Conservation (phyloP, 1,140 invertebrate genomes). For the Drosophila setifemur region DNA sequence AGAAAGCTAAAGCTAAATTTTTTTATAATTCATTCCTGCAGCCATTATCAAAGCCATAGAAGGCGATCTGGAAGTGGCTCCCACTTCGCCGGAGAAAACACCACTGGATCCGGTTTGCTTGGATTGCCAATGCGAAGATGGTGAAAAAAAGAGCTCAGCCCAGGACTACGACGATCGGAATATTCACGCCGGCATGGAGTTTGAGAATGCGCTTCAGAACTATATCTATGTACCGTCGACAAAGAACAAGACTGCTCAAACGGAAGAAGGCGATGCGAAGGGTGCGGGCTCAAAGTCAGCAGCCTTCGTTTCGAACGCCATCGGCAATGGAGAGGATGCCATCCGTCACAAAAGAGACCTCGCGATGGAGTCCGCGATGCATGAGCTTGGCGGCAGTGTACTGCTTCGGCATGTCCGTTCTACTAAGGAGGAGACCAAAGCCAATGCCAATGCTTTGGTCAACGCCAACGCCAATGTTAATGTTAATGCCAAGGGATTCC, state of each 20-base stretch:
- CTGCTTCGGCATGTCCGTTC: conserved; percentile 57
- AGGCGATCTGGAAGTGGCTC: conserved; percentile 4
- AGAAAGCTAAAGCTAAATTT: too few relatives aligned
- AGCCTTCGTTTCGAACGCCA: conserved; percentile 28
- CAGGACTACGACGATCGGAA: conserved; percentile 7
- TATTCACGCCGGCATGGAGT: conserved; percentile 50
- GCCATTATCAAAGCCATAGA: conserved; percentile 84
- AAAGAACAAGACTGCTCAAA: not conserved
- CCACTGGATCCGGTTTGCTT: not conserved
- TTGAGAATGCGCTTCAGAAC: conserved; percentile 78
- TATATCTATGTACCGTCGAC: conserved; percentile 64
- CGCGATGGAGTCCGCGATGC: not conserved
- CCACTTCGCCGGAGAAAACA: not conserved
- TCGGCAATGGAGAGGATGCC: conserved; percentile 1
- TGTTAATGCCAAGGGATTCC: too few relatives aligned
- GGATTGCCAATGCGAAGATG: conserved; percentile 53
- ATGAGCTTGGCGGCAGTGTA: conserved; percentile 34
- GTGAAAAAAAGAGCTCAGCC: not conserved
- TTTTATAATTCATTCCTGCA: not conserved
- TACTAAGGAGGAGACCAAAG: not conserved
- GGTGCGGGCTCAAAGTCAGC: not conserved
- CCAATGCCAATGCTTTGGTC: too few relatives aligned
- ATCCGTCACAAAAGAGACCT: conserved; percentile 7
- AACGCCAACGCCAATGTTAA: too few relatives aligned
- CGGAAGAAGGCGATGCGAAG: not conserved